Percentiles rank a stretch among this genome's conserved stretches.
Conservation (phyloP, 2,113 vertebrate genomes). For the Ceuthmochares aereus region DNA sequence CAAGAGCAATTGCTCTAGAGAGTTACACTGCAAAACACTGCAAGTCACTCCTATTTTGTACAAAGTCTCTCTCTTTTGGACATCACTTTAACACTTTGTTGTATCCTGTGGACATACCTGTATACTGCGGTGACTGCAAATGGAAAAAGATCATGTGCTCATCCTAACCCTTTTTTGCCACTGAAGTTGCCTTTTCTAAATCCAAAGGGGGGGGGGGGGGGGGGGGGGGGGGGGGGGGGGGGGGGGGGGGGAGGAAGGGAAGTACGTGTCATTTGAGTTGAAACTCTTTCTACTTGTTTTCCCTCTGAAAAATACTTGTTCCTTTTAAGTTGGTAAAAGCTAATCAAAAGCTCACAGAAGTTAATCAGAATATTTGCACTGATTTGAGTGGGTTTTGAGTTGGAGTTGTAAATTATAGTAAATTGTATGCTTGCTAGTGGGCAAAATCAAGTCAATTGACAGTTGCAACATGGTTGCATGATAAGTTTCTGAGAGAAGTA, state of each 20-base stretch:
- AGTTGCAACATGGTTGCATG: not conserved
- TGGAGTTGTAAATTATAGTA: not conserved
- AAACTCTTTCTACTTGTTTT: not conserved
- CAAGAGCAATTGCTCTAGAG: slow-evolving; percentile 79
- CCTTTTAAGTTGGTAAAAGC: not conserved
- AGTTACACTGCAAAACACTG: slow-evolving; percentile 71
- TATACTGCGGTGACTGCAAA: not conserved
- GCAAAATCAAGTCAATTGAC: not conserved
- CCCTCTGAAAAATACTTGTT: not conserved
- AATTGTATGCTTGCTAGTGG: not conserved
- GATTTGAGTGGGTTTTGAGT: not conserved
- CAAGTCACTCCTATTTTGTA: slow-evolving; percentile 60
- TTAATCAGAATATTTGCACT: not conserved
- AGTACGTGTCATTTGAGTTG: not conserved
- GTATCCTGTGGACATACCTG: slow-evolving; percentile 46
- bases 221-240: not conserved
- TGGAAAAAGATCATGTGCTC: not conserved
- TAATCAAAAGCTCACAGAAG: not conserved
- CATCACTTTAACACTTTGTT: slow-evolving; percentile 61
- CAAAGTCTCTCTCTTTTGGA: slow-evolving; percentile 35
- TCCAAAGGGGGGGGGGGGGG: not conserved
- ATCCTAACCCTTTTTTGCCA: not conserved
- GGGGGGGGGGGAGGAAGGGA: not conserved
- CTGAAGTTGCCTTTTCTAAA: not conserved
- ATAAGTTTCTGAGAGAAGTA: not conserved